phyloP scores from a whole-genome alignment of 2,797 vertebrate species.

The Sebastes taczanowskii region DNA sequence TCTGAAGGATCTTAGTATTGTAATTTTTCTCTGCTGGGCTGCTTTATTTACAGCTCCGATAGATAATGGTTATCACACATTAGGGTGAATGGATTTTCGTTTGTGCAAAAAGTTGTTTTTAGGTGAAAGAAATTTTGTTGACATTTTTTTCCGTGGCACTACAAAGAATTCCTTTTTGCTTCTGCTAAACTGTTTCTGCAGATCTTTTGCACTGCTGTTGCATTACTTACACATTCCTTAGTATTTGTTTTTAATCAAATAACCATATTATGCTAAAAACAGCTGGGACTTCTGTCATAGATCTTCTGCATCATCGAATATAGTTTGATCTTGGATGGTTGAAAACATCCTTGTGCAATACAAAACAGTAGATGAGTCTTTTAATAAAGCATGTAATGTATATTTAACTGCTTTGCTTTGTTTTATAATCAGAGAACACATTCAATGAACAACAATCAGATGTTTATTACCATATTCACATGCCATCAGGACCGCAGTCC shows the following conservation, averaged over 20 bases:
- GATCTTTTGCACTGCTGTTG: conserved; percentile 67
- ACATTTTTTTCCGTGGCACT: conserved; percentile 43
- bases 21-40: conserved; percentile 27
- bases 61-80: conserved; percentile 25
- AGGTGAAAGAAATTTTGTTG: conserved; percentile 36
- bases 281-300: conserved; percentile 53
- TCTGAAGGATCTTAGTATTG: conserved; percentile 43
- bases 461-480: background rate
- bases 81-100: conserved; percentile 45
- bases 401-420: conserved; percentile 41
- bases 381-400: conserved; percentile 74
- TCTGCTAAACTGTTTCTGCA: conserved; percentile 54
- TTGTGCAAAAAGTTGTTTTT: conserved; percentile 35
- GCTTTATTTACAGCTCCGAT: conserved; percentile 28
- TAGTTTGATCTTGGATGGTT: conserved; percentile 62
- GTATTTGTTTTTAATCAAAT: conserved; percentile 29
- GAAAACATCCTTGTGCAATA: conserved; percentile 75
- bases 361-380: conserved; percentile 50
- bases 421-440: conserved; percentile 34
- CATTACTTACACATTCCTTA: conserved; percentile 69
- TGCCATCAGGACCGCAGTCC: background rate
- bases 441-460: conserved; percentile 11
- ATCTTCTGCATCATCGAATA: conserved; percentile 54
- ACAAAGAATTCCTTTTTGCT: conserved; percentile 40
- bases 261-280: conserved; percentile 45